Base-by-base conservation (phyloP, 2,888 invertebrate genomes). In the Julus scandinavius region DNA sequence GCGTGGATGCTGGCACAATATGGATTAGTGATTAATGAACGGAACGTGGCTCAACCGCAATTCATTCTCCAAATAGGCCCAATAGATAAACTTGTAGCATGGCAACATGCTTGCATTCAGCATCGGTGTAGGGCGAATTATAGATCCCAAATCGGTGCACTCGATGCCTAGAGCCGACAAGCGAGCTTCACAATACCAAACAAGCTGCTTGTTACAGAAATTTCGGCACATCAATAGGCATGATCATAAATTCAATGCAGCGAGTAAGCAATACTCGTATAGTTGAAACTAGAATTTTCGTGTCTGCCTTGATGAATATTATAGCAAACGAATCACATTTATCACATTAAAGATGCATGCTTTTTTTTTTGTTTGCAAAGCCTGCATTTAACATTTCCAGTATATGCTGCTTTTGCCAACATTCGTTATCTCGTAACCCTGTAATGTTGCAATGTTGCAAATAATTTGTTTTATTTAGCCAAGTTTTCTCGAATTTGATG, bases 1-100 rank as follows among this genome's bases (percentile, higher is more conserved):
- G 72, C 29, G 72, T 29, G 29, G 29, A 72, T 72, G 72, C 29
- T 72, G 80, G 80, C 80, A 40, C 80, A 38, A 80, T 80, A 80
- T 80, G 80, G 80, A 80, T 80, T 80, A 80, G 80, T 80, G 80
- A 80, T 80, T 80, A 80, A 80, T 80, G 80, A 80, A 80, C 80
- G 80, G 80, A 80, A 80, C 80, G 80, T 80, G 80, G 80, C 38
- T 80, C 80, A 80, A 80, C 80, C 80, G 80, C 80, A 80, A 80
- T 72, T 80, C 80, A 40, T 80, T 80, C 80, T 38, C 80, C 80
- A 38, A 80, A 38, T 80, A 72, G 38, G 13, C 7, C 80, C 80
- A 72, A 72, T 72, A 72, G n/a, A 20, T 72, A 29, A 72, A 80
- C 38, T 38, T 80, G 80, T 80, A 80, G 80, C 80, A 29, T 40